Base-by-base conservation (phyloP, 2,888 invertebrate species). In the Pandemis heparana region DNA sequence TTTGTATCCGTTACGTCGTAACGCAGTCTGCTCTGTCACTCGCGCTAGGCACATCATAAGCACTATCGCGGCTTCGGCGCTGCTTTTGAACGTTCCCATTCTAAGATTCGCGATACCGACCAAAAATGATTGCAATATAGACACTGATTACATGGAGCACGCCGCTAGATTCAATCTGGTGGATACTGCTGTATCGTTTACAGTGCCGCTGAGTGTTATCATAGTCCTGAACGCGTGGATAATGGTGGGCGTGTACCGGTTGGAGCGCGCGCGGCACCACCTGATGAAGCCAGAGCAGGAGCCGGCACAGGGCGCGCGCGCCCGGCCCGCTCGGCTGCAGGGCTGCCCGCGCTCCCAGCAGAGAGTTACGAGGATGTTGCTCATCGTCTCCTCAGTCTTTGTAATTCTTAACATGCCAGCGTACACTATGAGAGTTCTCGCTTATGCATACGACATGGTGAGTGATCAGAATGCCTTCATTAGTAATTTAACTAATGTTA, bases 311-410 rank as follows among this genome's bases (percentile, higher is more conserved):
- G 68, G 71, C 38, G 68, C 69, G 64, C 77, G 77, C 53, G 74
- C 65, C 46, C 75, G 78, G 10, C 71, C 75, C 38, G 10, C 76
- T 7, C 74, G 80, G n/a, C 71, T 87, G 74, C 84, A 88, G 74
- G 85, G 86, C 39, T 87, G 89, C 18, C 91, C 90, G 69, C 92
- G 92, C 64, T 95, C 96, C 0, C 97, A 97, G 83, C 94, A 96
- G 32, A 96, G 96, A 82, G 95, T 98, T 76, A 98, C 97, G 51
- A 96, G 97, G 83, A 98, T 98, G 97, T 92, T 98, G 72, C 95
- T 98, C 39, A 94, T 97, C 69, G 97, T 98, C 0, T 98, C 98
- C 1, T 96, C 96, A 0, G 97, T 97, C 0, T 98, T 97, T 87
- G 95, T 98, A 10, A 92, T 96, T 61, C 95, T 98, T 68, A 98